These are phyloP conservation scores for Oryzias celebensis DNA, from an alignment of 2,113 vertebrate genomes.

Conservation along the genomic window DNA sequence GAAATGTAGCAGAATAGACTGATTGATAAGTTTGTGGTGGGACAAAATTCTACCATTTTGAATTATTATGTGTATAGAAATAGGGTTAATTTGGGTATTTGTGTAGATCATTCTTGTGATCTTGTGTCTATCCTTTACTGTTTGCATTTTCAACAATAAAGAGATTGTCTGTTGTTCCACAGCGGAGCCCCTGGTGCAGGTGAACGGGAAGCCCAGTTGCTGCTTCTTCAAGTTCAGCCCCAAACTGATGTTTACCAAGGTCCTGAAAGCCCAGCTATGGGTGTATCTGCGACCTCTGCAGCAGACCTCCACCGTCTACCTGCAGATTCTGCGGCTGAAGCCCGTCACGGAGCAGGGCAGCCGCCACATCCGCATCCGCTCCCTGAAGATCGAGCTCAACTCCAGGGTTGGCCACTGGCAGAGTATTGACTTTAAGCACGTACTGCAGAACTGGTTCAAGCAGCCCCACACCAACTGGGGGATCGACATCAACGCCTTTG, in stretches of 20 bases:
- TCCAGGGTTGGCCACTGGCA: conserved; percentile 94
- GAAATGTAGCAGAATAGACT: no score
- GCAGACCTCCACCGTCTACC: conserved; percentile 93
- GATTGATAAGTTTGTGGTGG: no score
- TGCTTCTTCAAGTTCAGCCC: conserved; percentile 99
- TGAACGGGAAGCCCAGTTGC: conserved; percentile 93
- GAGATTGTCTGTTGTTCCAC: conserved; percentile 58
- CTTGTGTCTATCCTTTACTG: neutral
- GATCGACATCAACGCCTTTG: conserved; percentile 97
- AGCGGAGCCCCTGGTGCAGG: conserved; percentile 93
- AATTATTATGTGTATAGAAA: neutral
- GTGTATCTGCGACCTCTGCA: conserved; percentile 94
- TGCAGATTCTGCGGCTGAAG: conserved; percentile 95
- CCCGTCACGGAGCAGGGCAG: conserved; percentile 92
- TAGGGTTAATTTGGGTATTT: neutral
- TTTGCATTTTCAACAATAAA: neutral
- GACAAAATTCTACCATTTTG: no score
- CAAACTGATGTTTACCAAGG: conserved; percentile 98
- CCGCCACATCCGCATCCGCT: conserved; percentile 95
- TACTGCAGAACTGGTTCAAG: conserved; percentile 99
- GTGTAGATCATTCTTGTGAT: neutral
- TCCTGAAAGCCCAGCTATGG: conserved; percentile 97
- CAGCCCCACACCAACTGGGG: conserved; percentile 99
- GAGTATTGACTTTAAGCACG: conserved; percentile 99
- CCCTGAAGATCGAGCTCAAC: conserved; percentile 94